These are phyloP conservation scores for Anthophora plumipes DNA, from an alignment of 2,888 invertebrate species.

Conservation along the genomic window DNA sequence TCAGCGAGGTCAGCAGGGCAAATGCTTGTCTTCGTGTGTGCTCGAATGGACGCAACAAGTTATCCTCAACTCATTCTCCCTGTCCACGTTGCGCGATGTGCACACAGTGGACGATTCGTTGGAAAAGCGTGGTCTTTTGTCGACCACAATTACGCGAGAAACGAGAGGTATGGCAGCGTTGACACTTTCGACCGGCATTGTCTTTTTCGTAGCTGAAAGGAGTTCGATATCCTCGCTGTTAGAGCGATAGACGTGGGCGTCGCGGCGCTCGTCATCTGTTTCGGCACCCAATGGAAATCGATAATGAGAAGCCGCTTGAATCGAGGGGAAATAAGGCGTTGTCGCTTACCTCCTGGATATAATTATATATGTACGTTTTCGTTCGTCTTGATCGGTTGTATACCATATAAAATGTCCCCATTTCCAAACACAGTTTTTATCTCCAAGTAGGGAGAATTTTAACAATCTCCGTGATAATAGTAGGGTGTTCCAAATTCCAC, in stretches of 20 bases:
- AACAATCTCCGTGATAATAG: too few species aligned
- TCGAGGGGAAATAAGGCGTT: conserved; percentile 35
- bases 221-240: conserved; percentile 19
- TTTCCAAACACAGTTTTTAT: too few species aligned
- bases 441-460: too few species aligned
- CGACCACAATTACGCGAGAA: conserved; percentile 29
- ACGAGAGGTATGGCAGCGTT: not conserved
- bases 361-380: conserved; percentile 13
- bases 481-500: too few species aligned
- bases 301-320: conserved; percentile 41
- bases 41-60: conserved; percentile 57
- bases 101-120: conserved; percentile 18
- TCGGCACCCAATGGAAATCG: conserved; percentile 54
- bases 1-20: not conserved
- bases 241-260: conserved; percentile 14
- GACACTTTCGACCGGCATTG: not conserved
- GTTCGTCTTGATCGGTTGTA: too few species aligned
- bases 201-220: not conserved
- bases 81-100: not conserved
- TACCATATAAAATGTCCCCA: too few species aligned
- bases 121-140: conserved; percentile 28
- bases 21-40: conserved; percentile 5
- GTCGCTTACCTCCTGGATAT: conserved; percentile 7
- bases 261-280: conserved; percentile 21
- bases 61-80: conserved; percentile 19